Conservation (phyloP, 2,888 invertebrate genomes). For the Rhimphoctona megacephalus region DNA sequence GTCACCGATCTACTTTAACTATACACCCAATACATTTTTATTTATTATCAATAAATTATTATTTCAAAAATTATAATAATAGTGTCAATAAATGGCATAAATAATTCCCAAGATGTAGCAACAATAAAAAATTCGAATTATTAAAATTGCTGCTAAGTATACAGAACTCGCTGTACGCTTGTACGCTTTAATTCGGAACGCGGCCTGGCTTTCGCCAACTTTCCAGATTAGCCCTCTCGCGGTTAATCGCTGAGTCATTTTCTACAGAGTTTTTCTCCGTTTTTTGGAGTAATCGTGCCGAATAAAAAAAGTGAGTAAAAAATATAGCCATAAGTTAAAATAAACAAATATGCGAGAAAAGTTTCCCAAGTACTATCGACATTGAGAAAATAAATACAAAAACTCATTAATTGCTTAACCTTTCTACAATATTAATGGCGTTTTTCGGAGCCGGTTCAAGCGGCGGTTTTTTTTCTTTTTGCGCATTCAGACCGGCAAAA, state of each 20-base stretch:
- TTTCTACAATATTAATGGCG: background rate
- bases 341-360: background rate
- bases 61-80: no score
- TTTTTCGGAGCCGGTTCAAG: constrained; percentile 33
- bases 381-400: background rate
- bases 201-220: constrained; percentile 5
- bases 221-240: constrained; percentile 8
- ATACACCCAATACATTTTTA: no score
- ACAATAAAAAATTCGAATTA: no score
- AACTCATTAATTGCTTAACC: background rate
- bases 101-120: no score
- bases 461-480: constrained; percentile 16
- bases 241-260: constrained; percentile 27
- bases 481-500: constrained; percentile 11
- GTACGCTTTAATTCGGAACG: no score
- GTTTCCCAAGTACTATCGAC: background rate
- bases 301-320: constrained; percentile 9
- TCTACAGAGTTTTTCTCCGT: constrained; percentile 2
- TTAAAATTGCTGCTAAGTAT: no score
- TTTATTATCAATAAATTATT: no score
- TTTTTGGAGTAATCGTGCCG: background rate
- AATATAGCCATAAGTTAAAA: background rate
- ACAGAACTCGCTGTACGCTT: no score
- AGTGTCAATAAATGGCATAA: no score
- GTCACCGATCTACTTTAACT: no score